Percentiles rank a stretch among this genome's conserved stretches.
Conservation (phyloP, 2,113 vertebrate genomes). For the Brachyistius frenatus region DNA sequence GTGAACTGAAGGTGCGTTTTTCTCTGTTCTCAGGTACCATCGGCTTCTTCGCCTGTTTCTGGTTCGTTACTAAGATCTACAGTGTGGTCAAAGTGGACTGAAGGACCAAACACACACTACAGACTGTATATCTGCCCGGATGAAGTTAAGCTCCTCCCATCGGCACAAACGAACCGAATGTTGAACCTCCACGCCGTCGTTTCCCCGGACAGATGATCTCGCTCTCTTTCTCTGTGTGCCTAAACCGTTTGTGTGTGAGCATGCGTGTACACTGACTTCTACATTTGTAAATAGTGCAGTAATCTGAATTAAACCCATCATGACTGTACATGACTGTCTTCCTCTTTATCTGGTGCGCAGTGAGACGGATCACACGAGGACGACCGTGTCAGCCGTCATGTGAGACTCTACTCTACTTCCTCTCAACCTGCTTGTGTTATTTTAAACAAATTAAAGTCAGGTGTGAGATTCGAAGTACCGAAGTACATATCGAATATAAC, state of each 20-base stretch:
- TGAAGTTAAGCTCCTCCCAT: background rate
- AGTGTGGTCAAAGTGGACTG: constrained; percentile 74
- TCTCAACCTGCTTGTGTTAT: too few species aligned
- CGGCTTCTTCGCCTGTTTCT: constrained; percentile 71
- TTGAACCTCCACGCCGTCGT: background rate
- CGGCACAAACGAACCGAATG: constrained; percentile 5
- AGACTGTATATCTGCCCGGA: background rate
- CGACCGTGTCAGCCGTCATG: too few species aligned
- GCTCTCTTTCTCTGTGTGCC: constrained; percentile 21
- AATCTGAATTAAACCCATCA: constrained; percentile 11
- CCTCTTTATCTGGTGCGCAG: too few species aligned
- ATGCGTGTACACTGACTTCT: constrained; percentile 1
- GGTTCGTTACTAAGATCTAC: constrained; percentile 75
- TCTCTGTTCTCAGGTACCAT: constrained; percentile 58
- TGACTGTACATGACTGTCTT: background rate
- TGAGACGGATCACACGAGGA: too few species aligned
- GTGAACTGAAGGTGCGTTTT: background rate
- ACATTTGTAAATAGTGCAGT: too few species aligned
- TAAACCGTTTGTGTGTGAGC: constrained; percentile 16
- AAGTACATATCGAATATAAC: too few species aligned
- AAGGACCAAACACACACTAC: constrained; percentile 11
- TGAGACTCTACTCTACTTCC: too few species aligned
- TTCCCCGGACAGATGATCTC: background rate
- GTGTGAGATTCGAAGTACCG: too few species aligned
- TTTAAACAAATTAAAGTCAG: too few species aligned